A percentile compares a stretch with the other conserved stretches of the same genome.
These are phyloP conservation scores for Trachelus troglodyta DNA, from an alignment of 2,888 invertebrate species.

Conservation along the genomic window DNA sequence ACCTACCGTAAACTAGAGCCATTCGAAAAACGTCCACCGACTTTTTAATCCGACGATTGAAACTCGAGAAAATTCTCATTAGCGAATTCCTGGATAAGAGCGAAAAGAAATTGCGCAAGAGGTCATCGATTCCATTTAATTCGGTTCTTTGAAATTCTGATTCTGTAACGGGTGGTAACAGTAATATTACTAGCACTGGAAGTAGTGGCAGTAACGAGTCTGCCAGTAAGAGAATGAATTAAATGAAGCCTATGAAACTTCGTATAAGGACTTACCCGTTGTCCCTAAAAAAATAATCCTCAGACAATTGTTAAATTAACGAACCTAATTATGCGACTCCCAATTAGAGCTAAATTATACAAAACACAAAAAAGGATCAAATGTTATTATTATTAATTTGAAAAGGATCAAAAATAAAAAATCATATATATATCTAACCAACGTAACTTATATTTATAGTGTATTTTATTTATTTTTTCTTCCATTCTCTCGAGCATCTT, in stretches of 20 bases:
- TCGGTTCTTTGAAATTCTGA: background rate
- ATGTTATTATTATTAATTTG: background rate
- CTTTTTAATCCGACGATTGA: background rate
- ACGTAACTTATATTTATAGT: background rate
- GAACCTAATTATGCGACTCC: background rate
- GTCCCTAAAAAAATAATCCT: background rate
- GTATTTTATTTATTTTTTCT: background rate
- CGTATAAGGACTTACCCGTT: background rate
- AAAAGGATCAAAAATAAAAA: background rate
- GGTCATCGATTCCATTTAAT: background rate
- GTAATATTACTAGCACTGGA: background rate
- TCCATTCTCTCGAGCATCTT: background rate
- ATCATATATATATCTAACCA: background rate
- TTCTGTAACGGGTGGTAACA: background rate
- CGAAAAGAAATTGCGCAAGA: background rate
- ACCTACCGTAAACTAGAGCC: background rate
- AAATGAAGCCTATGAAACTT: background rate
- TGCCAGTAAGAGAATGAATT: background rate
- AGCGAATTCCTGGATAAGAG: background rate
- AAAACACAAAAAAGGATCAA: background rate
- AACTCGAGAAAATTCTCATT: background rate
- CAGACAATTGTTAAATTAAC: background rate
- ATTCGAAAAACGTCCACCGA: background rate
- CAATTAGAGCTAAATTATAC: background rate
- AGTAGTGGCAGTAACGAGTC: background rate